phyloP scores from a whole-genome alignment of 2,797 vertebrate genomes.

The Gorsachius magnificus region DNA sequence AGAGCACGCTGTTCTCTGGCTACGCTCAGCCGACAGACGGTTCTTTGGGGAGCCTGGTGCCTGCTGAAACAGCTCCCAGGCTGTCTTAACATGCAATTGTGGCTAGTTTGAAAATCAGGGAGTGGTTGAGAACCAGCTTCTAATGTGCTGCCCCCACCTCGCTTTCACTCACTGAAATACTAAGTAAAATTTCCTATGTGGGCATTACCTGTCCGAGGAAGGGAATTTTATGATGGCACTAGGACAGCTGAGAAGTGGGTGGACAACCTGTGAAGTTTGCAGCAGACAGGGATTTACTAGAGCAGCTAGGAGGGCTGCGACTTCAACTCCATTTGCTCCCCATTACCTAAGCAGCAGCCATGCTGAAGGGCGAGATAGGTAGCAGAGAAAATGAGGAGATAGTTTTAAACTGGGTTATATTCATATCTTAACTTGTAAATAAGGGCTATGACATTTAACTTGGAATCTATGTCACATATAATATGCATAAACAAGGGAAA shows the following conservation, averaged over 20 bases:
- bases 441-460: conserved; percentile 9
- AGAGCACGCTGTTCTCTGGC: background rate
- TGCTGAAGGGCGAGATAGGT: background rate
- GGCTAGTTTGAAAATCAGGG: conserved; percentile 22
- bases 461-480: background rate
- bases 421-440: background rate
- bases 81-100: background rate
- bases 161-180: background rate
- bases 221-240: background rate
- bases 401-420: background rate
- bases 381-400: background rate
- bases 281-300: background rate
- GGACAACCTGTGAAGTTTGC: background rate
- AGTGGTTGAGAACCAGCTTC: background rate
- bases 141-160: background rate
- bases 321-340: background rate
- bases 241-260: background rate
- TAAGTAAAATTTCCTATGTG: background rate
- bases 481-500: background rate
- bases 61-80: conserved; percentile 44
- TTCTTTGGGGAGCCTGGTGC: background rate
- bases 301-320: background rate
- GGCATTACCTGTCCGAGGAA: background rate
- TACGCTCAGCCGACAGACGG: background rate
- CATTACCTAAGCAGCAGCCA: accelerated